Base-by-base conservation (phyloP, 2,888 invertebrate genomes). In the Melanotus villosus region DNA sequence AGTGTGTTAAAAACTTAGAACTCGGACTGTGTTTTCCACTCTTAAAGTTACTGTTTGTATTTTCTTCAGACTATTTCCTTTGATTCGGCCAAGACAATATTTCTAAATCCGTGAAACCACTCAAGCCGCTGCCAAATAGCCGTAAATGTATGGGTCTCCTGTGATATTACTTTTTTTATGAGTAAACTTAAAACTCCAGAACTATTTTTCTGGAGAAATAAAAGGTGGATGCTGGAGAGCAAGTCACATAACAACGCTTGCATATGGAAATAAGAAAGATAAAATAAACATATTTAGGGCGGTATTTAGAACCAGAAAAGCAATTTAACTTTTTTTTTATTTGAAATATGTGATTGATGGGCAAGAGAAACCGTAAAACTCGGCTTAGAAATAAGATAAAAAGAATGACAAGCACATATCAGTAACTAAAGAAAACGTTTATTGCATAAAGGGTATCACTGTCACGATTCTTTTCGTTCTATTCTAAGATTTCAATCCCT, bases 111-210 rank as follows among this genome's bases (percentile, higher is more conserved):
- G 66, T 66, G 69, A 71, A 75, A 70, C 68, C 72, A 72, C 75
- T 76, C 62, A 65, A 69, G 62, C 38, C 58, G 64, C 65, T 65
- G 68, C 69, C 62, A 73, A 74, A 74, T 72, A 73, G 65, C 68
- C 72, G 68, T 66, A 71, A 74, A 73, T 72, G 72, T 76, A 74
- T 72, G 71, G 72, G 74, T 74, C 74, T 72, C 74, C 67, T 71
- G 60, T 16, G 75, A 72, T 74, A 76, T 76, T 76, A 74, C 75
- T 72, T 73, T 74, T n/a, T 74, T 73, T 74, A 76, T 74, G 73
- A 72, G 73, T 63, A 68, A 70, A 71, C 72, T 73, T 71, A 71
- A 73, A 74, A 74, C 71, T 34, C 60, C 18, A 32, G 26, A 50
- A 62, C 62, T 62, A 59, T 59, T 34, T 32, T 21, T 21, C 19